Base-by-base conservation (phyloP, 2,888 invertebrate species). In the Drosophila affinis region DNA sequence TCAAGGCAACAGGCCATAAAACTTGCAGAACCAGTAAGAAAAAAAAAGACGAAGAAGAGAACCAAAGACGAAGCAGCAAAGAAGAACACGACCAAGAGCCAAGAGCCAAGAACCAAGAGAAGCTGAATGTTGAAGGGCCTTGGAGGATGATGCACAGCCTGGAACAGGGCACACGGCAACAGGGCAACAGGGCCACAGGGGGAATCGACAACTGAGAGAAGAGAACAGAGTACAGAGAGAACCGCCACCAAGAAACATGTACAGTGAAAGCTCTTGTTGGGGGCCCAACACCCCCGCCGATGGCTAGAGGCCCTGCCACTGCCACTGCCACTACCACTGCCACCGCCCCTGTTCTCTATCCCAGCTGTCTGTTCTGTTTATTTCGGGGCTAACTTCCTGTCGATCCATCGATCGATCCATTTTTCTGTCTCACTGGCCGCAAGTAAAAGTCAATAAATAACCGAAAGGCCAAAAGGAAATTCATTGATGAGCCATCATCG, bases 401-500 rank as follows among this genome's bases (percentile, higher is more conserved):
- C 24, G 56, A 39, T 39, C 47, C 47, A 57, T 57, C 49, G 57
- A 57, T 57, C 49, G 57, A 57, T 58, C 52, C 47, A 57, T 72
- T 59, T 71, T 58, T 72, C 52, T 67, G 51, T 39, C 39, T 39
- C 39, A 39, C 14, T 39, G 24, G 45, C 64, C 58, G 52, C 78
- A 62, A 87, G 87, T 82, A 83, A 83, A 83, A 83, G 83, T 83
- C 85, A 84, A 87, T 83, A 84, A 87, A 82, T 86, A 73, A 61
- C 21, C 44, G 58, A 58, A 73, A 47, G 29, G 52, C 46, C 39
- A 55, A 75, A 75, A 83, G 83, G 87, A 87, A 81, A 87, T 81
- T 77, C 87, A 81, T 84, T 83, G 83, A 83, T 83, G 84, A 87
- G 77, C 52, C 68, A 77, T 71, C 72, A 24, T 29, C 71, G 83